Base-by-base conservation (phyloP, 2,888 invertebrate species). In the Pandemis cinnamomeana region DNA sequence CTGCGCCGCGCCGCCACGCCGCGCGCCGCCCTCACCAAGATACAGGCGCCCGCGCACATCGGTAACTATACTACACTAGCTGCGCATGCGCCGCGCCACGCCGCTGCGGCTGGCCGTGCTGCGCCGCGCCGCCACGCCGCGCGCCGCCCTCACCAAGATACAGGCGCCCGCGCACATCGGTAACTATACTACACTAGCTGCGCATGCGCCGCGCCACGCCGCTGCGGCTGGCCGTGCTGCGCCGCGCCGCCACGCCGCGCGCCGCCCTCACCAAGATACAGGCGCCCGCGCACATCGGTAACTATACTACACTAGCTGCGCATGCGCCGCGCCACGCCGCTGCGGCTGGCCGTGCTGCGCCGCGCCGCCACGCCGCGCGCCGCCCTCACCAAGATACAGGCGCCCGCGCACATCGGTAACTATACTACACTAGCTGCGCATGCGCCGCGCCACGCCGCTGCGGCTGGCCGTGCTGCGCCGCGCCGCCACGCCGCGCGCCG, bases 71-170 rank as follows among this genome's bases (percentile, higher is more conserved):
- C 27, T 48, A 7, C 53, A 53, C n/a, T 6, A 5, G 5, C 53
- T 48, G 13, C 2, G 48, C 0, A 77, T 76, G 5, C 73, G 67
- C 67, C 81, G 76, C 76, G 72, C 77, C 71, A 86, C 89, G 27
- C 88, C 90, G 20, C 79, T 89, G 70, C 82, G 91, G 0, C 77
- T 85, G 48, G 67, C 86, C 0, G 89, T 88, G 76, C 82, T 90
- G 63, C 75, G 75, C 66, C 61, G 58, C 36, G 67, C 76, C 4
- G 51, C 74, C 11, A 10, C 46, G 53, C 64, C 8, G 66, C 70
- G 4, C 27, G 53, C 48, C 42, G 41, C 15, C 61, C 13, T 6
- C 53, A 36, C 53, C 66, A 69, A 68, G 68, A 72, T 69, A 63
- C 67, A 68, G 67, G 72, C 67, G 46, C 51, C 51, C 51, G n/a